Evolutionary conservation across 2,888 invertebrate species (phyloP), one percentile per base, ranked within the genome.

Genomic region (Caenorhabditis drosophilae): DNA sequence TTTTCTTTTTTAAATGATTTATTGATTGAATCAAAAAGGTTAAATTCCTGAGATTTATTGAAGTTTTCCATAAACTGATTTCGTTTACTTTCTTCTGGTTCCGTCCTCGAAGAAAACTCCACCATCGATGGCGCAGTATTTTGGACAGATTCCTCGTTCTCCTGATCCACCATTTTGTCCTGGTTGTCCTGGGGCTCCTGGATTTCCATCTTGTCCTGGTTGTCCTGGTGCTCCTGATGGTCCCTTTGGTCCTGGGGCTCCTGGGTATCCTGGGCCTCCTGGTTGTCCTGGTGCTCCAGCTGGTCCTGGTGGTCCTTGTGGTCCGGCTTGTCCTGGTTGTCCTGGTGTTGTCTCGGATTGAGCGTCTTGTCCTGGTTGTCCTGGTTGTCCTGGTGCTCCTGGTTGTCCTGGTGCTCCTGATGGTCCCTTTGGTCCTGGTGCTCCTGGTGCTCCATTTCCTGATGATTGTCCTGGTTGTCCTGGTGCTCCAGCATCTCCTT

Each of bases 401-500:
- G 73, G 73, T 49, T 71, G 60, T 70, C 75, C 75, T 47, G 77
- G 74, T 18, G 60, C 54, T 57, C 79, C 78, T 16, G 70, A 61
- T 34, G 71, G 50, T 69, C 77, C 77, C 46, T 75, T 67, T 41
- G 68, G 70, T 53, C 77, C 60, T 20, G 63, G 61, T 58, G 63
- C 54, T 71, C 70, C 70, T 57, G 70, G 67, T 20, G 68, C 59
- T 51, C 67, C 62, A 26, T 59, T 51, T 67, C 67, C 67, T 27
- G 62, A 60, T 51, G 57, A 62, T 47, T 61, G 57, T 75, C 77
- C 78, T 41, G 77, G 78, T 27, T 44, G 38, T 52, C 71, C 71
- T 57, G 71, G 64, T 27, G 64, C 63, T 63, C 70, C 70, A 47
- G 68, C 67, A 38, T 63, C 62, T 63, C 69, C 70, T 50, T 60